Conservation (phyloP, 2,888 invertebrate genomes). For the Parasteatoda lunata region DNA sequence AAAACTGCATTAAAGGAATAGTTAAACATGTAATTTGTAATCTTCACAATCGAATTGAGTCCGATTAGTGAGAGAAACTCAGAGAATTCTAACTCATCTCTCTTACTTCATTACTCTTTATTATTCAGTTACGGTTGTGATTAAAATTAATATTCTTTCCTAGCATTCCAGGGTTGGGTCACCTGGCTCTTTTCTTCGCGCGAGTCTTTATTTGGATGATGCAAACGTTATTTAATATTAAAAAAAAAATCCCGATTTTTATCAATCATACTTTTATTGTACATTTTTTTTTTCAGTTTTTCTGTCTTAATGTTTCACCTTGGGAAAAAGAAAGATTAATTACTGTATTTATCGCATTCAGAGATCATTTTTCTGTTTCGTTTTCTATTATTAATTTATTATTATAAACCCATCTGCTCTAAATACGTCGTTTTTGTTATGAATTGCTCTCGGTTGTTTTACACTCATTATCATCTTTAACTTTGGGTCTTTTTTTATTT, state of each 20-base stretch:
- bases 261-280: constrained; percentile 20
- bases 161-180: constrained; percentile 15
- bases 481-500: too few relatives aligned
- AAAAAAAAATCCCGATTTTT: constrained; percentile 38
- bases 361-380: too few relatives aligned
- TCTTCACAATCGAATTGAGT: constrained; percentile 29
- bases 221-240: too few relatives aligned
- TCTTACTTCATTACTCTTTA: neutral
- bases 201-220: too few relatives aligned
- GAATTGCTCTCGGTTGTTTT: too few relatives aligned
- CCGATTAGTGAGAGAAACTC: neutral
- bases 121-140: constrained; percentile 30
- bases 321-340: constrained; percentile 34
- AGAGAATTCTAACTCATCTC: neutral
- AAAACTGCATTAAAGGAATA: constrained; percentile 14
- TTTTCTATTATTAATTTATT: too few relatives aligned
- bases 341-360: neutral
- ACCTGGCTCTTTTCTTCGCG: constrained; percentile 4
- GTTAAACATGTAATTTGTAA: constrained; percentile 33
- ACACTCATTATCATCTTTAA: too few relatives aligned
- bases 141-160: constrained; percentile 35
- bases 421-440: too few relatives aligned
- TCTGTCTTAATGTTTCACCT: constrained; percentile 5
- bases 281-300: constrained; percentile 10
- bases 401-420: too few relatives aligned